phyloP scores from a whole-genome alignment of 2,888 invertebrate species.

The Operophtera brumata region DNA sequence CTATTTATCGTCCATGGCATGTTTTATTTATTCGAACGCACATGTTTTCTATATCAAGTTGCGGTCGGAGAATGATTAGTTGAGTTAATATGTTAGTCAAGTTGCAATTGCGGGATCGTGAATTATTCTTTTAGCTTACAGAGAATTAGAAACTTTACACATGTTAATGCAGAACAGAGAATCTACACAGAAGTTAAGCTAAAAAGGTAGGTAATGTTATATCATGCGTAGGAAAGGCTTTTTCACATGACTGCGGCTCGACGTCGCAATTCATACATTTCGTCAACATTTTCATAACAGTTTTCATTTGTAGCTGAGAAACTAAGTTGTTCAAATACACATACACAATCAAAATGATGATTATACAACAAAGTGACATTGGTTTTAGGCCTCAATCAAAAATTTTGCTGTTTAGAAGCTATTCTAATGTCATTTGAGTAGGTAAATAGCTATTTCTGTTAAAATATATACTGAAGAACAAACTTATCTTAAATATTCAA shows the following conservation, averaged over 20 bases:
- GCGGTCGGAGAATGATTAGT: slow-evolving; percentile 40
- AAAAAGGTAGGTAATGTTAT: slow-evolving; percentile 19
- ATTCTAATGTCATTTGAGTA: no score
- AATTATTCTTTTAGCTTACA: slow-evolving; percentile 57
- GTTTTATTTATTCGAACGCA: slow-evolving; percentile 43
- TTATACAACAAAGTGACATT: no score
- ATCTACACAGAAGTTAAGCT: slow-evolving; percentile 47
- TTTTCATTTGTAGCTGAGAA: no score
- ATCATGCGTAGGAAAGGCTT: slow-evolving; percentile 6
- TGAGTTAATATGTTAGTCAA: slow-evolving; percentile 64
- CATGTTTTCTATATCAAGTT: slow-evolving; percentile 40
- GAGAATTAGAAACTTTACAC: slow-evolving; percentile 36
- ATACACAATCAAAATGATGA: no score
- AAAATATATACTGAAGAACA: no score
- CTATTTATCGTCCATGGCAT: slow-evolving; percentile 35
- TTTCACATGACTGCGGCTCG: not conserved
- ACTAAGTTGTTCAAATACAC: no score
- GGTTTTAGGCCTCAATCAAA: no score
- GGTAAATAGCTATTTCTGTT: no score
- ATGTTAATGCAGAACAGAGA: slow-evolving; percentile 43
- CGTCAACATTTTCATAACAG: not conserved
- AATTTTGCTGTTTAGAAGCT: no score
- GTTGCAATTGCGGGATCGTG: slow-evolving; percentile 58
- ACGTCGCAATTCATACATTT: not conserved
- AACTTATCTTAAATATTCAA: no score